phyloP scores from a whole-genome alignment of 2,113 vertebrate genomes.

The Solenodon paradoxus region DNA sequence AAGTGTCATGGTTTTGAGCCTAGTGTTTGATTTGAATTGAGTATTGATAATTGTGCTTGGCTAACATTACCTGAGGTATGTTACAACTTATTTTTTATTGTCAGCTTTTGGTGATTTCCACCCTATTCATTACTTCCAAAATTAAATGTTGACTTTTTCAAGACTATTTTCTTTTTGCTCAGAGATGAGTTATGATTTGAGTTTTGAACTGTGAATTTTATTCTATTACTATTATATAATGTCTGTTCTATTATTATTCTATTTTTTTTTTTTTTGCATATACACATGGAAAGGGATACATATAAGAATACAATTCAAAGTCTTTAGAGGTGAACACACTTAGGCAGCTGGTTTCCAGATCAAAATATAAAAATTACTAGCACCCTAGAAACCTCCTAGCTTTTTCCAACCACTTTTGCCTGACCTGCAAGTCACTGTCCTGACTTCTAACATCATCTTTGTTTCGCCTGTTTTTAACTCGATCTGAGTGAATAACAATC shows the following conservation, averaged over 20 bases:
- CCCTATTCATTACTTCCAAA: neutral
- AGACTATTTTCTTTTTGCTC: neutral
- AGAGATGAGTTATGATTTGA: neutral
- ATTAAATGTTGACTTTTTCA: neutral
- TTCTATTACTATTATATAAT: no score
- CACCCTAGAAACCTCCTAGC: neutral
- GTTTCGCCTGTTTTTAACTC: neutral
- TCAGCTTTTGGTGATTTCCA: neutral
- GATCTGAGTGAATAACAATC: neutral
- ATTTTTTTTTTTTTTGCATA: no score
- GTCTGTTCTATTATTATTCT: no score
- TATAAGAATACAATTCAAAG: neutral
- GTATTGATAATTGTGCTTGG: neutral
- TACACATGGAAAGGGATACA: neutral
- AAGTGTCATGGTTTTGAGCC: neutral
- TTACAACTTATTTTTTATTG: neutral
- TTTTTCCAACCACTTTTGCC: neutral
- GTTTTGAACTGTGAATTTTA: neutral
- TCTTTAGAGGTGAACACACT: neutral
- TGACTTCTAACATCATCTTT: neutral
- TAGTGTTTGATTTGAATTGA: neutral
- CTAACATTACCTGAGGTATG: neutral
- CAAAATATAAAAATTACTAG: neutral
- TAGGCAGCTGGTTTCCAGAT: neutral
- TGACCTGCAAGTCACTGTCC: neutral